Percentiles rank a stretch among this genome's conserved stretches.
Conservation (phyloP, 2,888 invertebrate species). For the Ophraella communa region DNA sequence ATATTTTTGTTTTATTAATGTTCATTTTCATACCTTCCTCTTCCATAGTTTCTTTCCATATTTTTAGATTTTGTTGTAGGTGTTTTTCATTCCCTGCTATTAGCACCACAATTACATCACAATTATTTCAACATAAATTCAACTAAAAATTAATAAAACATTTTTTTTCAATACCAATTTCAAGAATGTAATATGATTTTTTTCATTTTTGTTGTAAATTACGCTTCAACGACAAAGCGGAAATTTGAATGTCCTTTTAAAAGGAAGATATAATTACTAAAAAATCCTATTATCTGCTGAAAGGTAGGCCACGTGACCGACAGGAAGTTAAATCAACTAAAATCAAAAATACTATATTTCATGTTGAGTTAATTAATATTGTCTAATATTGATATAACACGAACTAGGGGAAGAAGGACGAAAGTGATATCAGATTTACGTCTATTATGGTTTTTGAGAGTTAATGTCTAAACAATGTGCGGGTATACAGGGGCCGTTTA, state of each 20-base stretch:
- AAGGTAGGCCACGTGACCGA: constrained; percentile 41
- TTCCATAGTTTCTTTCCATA: no score
- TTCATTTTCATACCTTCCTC: no score
- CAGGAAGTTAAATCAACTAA: constrained; percentile 29
- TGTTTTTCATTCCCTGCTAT: no score
- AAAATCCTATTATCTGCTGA: constrained; percentile 27
- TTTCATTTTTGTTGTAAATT: background rate
- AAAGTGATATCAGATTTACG: background rate
- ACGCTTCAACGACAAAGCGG: constrained; percentile 40
- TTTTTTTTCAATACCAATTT: no score
- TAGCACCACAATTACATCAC: no score
- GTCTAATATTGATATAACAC: constrained; percentile 30
- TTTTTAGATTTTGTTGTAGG: no score
- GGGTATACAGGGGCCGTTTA: no score
- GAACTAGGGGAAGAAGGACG: background rate
- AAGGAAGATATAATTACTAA: constrained; percentile 34
- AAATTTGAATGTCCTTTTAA: constrained; percentile 50
- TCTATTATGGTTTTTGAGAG: background rate
- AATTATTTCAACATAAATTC: no score
- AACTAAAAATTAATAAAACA: no score
- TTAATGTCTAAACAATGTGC: background rate
- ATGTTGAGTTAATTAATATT: constrained; percentile 30
- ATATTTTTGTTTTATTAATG: no score
- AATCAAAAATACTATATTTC: constrained; percentile 22
- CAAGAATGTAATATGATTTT: background rate